Percentiles rank a stretch among this genome's conserved stretches.
These are phyloP conservation scores for Ataeniobius toweri DNA, from an alignment of 2,797 vertebrate genomes.

Conservation along the genomic window DNA sequence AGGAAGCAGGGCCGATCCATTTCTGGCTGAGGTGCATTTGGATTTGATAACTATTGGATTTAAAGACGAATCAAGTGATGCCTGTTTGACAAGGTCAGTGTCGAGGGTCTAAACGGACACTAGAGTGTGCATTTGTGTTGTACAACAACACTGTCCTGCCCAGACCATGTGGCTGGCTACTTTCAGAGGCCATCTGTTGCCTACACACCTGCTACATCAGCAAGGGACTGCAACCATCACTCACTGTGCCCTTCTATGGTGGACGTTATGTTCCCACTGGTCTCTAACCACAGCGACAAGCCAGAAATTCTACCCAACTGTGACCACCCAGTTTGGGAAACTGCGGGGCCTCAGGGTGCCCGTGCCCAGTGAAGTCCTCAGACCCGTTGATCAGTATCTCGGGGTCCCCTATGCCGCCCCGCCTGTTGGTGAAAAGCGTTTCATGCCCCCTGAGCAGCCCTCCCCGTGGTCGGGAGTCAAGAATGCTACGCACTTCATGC, in stretches of 20 bases:
- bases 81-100: conserved; percentile 60
- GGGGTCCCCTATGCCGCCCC: conserved; percentile 90
- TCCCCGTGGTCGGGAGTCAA: conserved; percentile 88
- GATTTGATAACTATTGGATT: conserved; percentile 57
- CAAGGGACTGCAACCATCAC: conserved; percentile 75
- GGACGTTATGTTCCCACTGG: conserved; percentile 79
- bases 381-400: conserved; percentile 86
- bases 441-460: conserved; percentile 89
- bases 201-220: conserved; percentile 73
- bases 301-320: conserved; percentile 86
- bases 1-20: conserved; percentile 35
- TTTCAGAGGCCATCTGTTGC: conserved; percentile 76
- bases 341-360: conserved; percentile 87
- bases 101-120: conserved; percentile 68
- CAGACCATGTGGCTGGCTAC: conserved; percentile 79
- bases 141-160: conserved; percentile 58
- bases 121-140: conserved; percentile 67
- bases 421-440: conserved; percentile 87
- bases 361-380: conserved; percentile 87
- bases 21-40: conserved; percentile 55
- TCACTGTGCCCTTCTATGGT: conserved; percentile 80
- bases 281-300: conserved; percentile 76
- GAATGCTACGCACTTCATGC: conserved; percentile 90
- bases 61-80: conserved; percentile 65
- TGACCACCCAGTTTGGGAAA: conserved; percentile 89